Evolutionary conservation across 2,888 invertebrate species (phyloP), one percentile per base, ranked within the genome.

Genomic region (Rhodophaea formosa): DNA sequence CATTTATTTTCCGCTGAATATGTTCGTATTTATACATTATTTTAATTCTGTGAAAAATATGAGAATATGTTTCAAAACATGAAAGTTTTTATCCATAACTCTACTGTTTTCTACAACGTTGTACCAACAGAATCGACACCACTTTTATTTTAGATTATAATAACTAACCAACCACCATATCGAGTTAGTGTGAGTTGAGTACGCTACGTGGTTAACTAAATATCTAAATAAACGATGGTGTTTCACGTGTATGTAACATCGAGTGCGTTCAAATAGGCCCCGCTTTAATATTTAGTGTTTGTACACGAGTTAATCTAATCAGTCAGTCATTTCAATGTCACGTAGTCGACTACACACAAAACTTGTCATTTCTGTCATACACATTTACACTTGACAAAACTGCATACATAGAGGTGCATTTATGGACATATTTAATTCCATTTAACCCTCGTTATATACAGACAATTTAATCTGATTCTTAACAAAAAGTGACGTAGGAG

Each of bases 201-300:
- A 65, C 64, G 62, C 71, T 74, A 71, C 61, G 67, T 72, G 70
- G 63, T 60, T 68, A 68, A 65, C 73, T 75, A 77, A 62, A 63
- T 56, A 45, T 46, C 69, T 72, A 74, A 66, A 55, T 64, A 57
- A 53, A 59, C 60, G 71, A 69, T 68, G 69, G 71, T 77, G 72
- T 71, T 74, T 75, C 71, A 70, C 70, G 66, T 59, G 63, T 69
- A 75, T 75, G 74, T 75, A 75, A 68, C 68, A 67, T 65, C 61
- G 67, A 70, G 71, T 78, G 80, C 77, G 62, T 64, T 70, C 59
- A 65, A 53, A 58, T 58, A 71, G 67, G 70, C 72, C 77, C 79
- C 72, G 62, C 62, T 71, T 39, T 62, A 70, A 64, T 66, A 65
- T 59, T 58, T 62, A 65, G 68, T 70, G 73, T 79, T 76, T 78